Evolutionary conservation across 2,797 vertebrate species (phyloP), one percentile per base, ranked within the genome.

Genomic region (Anguilla obscura): DNA sequence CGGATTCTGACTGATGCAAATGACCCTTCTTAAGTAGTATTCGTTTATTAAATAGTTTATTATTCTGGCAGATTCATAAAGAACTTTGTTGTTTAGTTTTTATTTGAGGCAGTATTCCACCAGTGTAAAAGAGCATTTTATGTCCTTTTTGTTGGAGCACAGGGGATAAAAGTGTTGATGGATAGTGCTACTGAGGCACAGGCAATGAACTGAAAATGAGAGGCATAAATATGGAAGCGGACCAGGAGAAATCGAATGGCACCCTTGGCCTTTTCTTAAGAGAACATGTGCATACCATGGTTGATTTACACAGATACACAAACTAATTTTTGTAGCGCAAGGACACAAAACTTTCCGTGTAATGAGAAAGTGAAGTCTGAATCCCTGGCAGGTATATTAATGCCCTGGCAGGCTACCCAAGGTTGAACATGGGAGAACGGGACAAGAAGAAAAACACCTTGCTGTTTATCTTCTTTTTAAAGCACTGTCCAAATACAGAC

Each of bases 161-260:
- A 93, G 96, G 97, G 97, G 96, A 98, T 97, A 97, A 97, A 98
- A 97, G 96, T 97, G 94, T 97, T 99, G 98, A 98, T 98, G 96
- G 97, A 98, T 98, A 94, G 97, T 92, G 93, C 96, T 96, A 96
- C 95, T 89, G 96, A 98, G 97, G 96, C 97, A 96, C 96, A 96
- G 97, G 97, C 97, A 97, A 97, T 96, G 97, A 97, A 95, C 96
- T 97, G 97, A 97, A 98, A 97, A 99, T 98, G 98, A 98, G 97
- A 97, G 95, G 96, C 97, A 98, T 99, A 99, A 98, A 98, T 98
- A 99, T 97, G 97, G 97, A 97, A 96, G 97, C 96, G 96, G 94
- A 93, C 93, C 93, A 93, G 93, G 91, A 89, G 90, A 94, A 94
- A 94, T 95, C 91, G 96, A 98, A 98, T 96, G 95, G 96, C 96